These are phyloP conservation scores for Crossocerus cetratus DNA, from an alignment of 2,888 invertebrate species.

Conservation along the genomic window DNA sequence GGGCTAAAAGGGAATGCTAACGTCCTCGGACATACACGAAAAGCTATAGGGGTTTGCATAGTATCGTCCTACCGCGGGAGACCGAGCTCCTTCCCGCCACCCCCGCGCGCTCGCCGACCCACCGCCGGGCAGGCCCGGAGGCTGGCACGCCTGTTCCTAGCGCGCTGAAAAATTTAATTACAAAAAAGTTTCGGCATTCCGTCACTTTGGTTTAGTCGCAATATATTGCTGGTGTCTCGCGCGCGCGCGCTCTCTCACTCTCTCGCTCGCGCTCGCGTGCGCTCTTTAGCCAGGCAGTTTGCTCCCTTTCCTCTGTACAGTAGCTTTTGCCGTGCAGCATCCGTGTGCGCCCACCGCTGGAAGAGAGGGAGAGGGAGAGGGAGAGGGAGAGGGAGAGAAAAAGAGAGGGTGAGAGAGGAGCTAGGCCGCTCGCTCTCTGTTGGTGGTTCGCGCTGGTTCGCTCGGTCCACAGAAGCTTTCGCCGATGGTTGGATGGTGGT, in stretches of 20 bases:
- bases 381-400: too few relatives aligned
- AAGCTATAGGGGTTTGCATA: conserved; percentile 41
- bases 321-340: conserved; percentile 1
- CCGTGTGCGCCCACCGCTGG: too few relatives aligned
- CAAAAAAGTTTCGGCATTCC: conserved; percentile 77
- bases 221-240: conserved; percentile 62
- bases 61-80: conserved; percentile 32
- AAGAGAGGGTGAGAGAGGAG: too few relatives aligned
- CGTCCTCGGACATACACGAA: conserved; percentile 20
- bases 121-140: conserved; percentile 9
- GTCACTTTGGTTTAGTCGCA: conserved; percentile 74
- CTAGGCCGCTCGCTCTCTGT: conserved; percentile 11
- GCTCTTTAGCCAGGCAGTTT: neutral
- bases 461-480: conserved; percentile 19
- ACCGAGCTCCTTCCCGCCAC: conserved; percentile 6
- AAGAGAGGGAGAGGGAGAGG: too few relatives aligned
- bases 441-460: neutral
- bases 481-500: conserved; percentile 16
- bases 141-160: conserved; percentile 30
- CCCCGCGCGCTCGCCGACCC: conserved; percentile 13
- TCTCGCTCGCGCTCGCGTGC: conserved; percentile 12
- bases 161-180: conserved; percentile 76
- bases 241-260: conserved; percentile 36
- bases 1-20: conserved; percentile 32
- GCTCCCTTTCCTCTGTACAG: neutral